Conservation (phyloP, 2,888 invertebrate genomes). For the Teleogryllus oceanicus region DNA sequence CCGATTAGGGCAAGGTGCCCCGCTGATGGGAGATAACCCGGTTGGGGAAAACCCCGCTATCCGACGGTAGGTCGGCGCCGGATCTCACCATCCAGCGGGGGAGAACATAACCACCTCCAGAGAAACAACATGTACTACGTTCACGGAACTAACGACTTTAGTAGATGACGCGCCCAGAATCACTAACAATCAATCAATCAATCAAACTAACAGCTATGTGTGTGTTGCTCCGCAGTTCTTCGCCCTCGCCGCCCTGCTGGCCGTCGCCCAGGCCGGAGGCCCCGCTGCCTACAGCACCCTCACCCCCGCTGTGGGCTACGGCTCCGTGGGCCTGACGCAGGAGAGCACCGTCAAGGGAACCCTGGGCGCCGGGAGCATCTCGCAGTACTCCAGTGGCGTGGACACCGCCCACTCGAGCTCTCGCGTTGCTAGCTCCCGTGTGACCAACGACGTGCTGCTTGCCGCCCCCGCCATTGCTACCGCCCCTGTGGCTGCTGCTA, state of each 20-base stretch:
- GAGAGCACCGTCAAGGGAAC: constrained; percentile 36
- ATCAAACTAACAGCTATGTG: too few relatives aligned
- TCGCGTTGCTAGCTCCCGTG: constrained; percentile 34
- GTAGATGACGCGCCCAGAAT: too few relatives aligned
- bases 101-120: too few relatives aligned
- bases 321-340: constrained; percentile 34
- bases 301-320: constrained; percentile 33
- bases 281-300: constrained; percentile 36
- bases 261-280: constrained; percentile 35
- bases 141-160: too few relatives aligned
- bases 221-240: constrained; percentile 1
- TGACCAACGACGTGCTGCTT: constrained; percentile 23
- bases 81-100: too few relatives aligned
- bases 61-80: too few relatives aligned
- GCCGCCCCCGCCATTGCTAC: constrained; percentile 26
- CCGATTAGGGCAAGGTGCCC: too few relatives aligned
- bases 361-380: constrained; percentile 33
- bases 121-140: too few relatives aligned
- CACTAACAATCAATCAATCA: too few relatives aligned
- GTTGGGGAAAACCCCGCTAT: too few relatives aligned
- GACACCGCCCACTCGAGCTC: constrained; percentile 36
- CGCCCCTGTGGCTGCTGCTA: constrained; percentile 12
- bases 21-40: too few relatives aligned
- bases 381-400: constrained; percentile 36
- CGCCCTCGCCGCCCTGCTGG: constrained; percentile 33